These are phyloP conservation scores for Natrix natrix DNA, from an alignment of 2,797 vertebrate species.

Conservation along the genomic window DNA sequence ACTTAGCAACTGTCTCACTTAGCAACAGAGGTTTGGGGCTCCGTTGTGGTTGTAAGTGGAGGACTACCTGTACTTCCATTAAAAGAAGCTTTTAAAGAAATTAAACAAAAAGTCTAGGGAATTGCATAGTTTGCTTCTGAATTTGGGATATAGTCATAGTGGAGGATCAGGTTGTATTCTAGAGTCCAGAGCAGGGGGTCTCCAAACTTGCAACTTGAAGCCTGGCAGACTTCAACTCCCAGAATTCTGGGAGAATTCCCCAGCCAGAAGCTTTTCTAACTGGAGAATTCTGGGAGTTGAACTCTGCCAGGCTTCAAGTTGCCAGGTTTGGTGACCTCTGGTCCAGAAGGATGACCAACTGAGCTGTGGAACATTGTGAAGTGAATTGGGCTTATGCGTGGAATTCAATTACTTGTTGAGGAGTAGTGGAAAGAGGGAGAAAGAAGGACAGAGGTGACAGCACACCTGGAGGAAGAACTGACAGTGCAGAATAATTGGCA, in stretches of 20 bases:
- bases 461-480: neutral
- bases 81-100: neutral
- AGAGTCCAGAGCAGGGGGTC: neutral
- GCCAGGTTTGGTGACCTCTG: no score
- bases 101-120: neutral
- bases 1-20: neutral
- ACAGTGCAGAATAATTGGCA: neutral
- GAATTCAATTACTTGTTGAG: neutral
- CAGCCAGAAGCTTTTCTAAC: no score
- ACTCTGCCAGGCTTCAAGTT: no score
- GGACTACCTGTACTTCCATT: neutral
- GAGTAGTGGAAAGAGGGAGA: neutral
- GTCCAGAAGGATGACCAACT: neutral
- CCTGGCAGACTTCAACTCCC: no score
- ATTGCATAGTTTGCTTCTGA: neutral
- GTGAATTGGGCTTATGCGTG: neutral
- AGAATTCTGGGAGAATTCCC: no score
- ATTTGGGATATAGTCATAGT: neutral
- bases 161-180: neutral
- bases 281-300: no score
- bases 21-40: neutral
- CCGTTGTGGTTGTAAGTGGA: neutral
- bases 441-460: neutral
- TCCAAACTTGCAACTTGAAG: no score
- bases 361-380: neutral